These are phyloP conservation scores for Hemicentrotus pulcherrimus DNA, from an alignment of 35 echinoderm and acorn worm genomes.

Conservation along the genomic window DNA sequence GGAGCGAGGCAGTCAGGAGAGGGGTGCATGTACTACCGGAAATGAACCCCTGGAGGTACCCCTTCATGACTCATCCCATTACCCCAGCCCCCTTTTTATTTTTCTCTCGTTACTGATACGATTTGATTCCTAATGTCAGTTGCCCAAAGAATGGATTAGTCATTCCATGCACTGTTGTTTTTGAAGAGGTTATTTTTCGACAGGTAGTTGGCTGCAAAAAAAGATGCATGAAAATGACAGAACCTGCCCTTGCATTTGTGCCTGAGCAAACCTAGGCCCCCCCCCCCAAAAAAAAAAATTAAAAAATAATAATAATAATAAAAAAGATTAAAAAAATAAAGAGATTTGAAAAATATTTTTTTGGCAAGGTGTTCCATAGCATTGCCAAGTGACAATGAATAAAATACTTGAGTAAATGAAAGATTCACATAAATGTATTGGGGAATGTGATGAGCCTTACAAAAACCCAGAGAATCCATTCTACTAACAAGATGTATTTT, in stretches of 20 bases:
- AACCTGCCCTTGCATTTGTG: not conserved
- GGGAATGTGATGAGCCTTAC: no score
- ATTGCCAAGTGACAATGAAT: not conserved
- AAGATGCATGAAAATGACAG: not conserved
- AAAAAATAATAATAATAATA: no score
- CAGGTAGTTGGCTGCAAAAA: not conserved
- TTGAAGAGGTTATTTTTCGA: not conserved
- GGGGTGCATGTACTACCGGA: slow-evolving; percentile 1
- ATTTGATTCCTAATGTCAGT: not conserved
- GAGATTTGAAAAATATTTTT: not conserved
- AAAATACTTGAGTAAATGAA: not conserved
- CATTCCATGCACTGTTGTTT: not conserved
- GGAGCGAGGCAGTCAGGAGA: not conserved
- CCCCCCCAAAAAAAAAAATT: no score
- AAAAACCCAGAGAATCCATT: no score
- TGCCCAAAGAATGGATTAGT: not conserved
- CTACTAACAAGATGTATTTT: not conserved
- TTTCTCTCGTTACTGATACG: not conserved
- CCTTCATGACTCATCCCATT: not conserved
- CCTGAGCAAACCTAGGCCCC: not conserved
- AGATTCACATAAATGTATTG: not conserved
- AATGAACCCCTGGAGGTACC: slow-evolving; percentile 28
- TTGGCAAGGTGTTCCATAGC: not conserved
- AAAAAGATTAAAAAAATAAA: no score
- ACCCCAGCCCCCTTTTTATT: slow-evolving; percentile 20